Percentiles rank a stretch among this genome's conserved stretches.
These are phyloP conservation scores for Bimastos eiseni DNA, from an alignment of 2,888 invertebrate species.

Conservation along the genomic window DNA sequence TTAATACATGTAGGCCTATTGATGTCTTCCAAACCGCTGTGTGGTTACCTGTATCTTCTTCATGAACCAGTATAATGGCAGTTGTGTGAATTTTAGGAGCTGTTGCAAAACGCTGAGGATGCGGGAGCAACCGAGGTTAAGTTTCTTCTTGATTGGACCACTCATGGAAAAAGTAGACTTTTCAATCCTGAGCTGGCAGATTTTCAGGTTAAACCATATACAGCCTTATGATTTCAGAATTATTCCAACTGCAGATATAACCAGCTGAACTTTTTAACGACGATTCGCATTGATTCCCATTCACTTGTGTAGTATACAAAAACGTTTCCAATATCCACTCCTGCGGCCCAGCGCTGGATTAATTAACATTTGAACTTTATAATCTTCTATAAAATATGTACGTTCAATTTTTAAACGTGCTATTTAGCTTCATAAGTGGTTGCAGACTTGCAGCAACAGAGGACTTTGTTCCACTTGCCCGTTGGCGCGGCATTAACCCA, in stretches of 20 bases:
- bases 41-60: not conserved
- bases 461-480: no score
- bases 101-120: slow-evolving; percentile 28
- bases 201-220: not conserved
- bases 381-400: no score
- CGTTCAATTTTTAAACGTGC: no score
- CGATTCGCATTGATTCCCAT: not conserved
- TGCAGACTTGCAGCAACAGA: no score
- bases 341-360: no score
- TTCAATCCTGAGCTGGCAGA: slow-evolving; percentile 7
- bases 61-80: not conserved
- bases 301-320: no score
- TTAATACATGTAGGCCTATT: not conserved
- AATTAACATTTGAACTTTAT: no score
- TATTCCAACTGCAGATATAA: not conserved
- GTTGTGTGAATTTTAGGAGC: not conserved
- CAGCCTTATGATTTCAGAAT: not conserved
- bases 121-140: slow-evolving; percentile 27
- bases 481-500: no score
- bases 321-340: no score
- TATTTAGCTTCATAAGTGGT: no score
- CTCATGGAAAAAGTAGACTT: not conserved
- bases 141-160: slow-evolving; percentile 23
- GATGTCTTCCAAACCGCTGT: not conserved
- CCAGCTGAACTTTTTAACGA: no score